Evolutionary conservation across 2,113 vertebrate genomes (phyloP).

Genomic region (Seriola dumerili): DNA sequence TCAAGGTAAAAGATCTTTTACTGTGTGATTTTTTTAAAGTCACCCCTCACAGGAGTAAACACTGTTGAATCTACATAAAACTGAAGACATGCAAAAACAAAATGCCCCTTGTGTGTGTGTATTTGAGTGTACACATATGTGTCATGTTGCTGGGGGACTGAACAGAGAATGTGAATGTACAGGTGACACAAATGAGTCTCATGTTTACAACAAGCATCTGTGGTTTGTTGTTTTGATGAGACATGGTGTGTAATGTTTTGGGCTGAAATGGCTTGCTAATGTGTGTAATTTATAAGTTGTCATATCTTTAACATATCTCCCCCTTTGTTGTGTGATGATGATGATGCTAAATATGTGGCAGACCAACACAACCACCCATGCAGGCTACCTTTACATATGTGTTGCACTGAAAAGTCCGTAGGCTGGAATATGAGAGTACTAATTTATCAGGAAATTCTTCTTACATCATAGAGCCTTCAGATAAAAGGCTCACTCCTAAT

Average conservation of each 20-base stretch:
- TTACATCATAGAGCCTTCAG: conserved; percentile 28
- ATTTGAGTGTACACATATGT: conserved; percentile 7
- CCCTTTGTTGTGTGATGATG: neutral
- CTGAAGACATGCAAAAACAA: neutral
- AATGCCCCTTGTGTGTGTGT: neutral
- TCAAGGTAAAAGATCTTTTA: neutral
- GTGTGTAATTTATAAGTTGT: conserved; percentile 1
- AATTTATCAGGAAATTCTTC: conserved; percentile 51
- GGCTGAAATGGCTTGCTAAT: neutral
- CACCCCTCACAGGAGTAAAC: neutral
- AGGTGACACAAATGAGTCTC: conserved; percentile 5
- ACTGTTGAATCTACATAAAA: conserved; percentile 1
- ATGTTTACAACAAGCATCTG: conserved; percentile 23
- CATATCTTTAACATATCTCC: neutral
- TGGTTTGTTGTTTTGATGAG: conserved; percentile 16
- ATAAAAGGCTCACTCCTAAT: conserved; percentile 33
- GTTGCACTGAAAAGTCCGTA: conserved; percentile 6
- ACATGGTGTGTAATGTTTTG: neutral
- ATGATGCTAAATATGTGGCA: neutral
- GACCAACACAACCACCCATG: conserved; percentile 7
- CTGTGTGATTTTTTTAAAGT: neutral
- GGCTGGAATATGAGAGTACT: conserved; percentile 23
- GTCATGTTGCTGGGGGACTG: conserved; percentile 5
- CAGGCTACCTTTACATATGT: neutral
- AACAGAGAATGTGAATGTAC: neutral